These are phyloP conservation scores for Acanthosepion pharaonis DNA, from an alignment of 2,888 invertebrate species.

Conservation along the genomic window DNA sequence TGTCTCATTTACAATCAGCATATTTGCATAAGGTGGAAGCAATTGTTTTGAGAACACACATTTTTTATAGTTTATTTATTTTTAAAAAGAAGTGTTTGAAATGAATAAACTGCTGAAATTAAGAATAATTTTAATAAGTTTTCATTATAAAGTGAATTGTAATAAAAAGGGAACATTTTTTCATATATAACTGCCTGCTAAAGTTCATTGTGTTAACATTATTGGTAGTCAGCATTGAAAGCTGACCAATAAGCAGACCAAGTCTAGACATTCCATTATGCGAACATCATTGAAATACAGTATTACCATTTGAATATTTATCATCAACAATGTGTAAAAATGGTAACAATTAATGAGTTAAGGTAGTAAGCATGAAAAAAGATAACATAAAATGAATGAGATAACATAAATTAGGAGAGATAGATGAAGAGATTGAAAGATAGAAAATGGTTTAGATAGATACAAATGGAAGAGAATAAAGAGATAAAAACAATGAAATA, in stretches of 20 bases:
- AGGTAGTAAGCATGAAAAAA: not conserved
- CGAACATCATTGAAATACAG: not conserved
- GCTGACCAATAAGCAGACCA: not conserved
- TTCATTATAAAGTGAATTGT: not conserved
- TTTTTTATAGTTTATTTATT: not conserved
- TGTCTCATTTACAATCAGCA: not conserved
- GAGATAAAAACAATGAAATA: not conserved
- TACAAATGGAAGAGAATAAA: not conserved
- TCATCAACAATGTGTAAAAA: not conserved
- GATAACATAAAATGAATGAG: not conserved
- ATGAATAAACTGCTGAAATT: not conserved
- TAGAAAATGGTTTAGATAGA: not conserved
- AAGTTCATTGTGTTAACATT: not conserved
- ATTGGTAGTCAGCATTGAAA: not conserved
- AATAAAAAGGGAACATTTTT: not conserved
- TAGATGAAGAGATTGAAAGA: not conserved
- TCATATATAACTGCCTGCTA: not conserved
- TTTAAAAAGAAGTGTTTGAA: not conserved
- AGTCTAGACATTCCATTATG: not conserved
- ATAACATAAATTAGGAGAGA: not conserved
- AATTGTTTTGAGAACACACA: not conserved
- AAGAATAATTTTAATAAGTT: not conserved
- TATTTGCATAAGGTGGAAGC: not conserved
- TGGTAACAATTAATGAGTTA: not conserved
- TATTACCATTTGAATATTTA: constrained; percentile 8